A percentile compares a stretch with the other conserved stretches of the same genome.
Evolutionary conservation across 2,888 invertebrate genomes (phyloP).

Genomic region (Eustalomyia histrio): DNA sequence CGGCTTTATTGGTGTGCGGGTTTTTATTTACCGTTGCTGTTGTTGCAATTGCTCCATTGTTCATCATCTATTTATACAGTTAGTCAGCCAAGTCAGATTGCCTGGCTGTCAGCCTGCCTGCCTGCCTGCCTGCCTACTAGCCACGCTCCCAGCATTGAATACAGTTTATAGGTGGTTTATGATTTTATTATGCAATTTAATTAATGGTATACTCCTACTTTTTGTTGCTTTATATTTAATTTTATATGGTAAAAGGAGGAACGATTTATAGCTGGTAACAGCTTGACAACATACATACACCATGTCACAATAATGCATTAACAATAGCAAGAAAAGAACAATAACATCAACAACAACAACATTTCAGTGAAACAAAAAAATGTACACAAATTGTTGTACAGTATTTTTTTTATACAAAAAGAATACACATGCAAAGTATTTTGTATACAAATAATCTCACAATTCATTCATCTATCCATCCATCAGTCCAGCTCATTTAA

Average conservation of each 20-base stretch:
- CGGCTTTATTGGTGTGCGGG: constrained; percentile 3
- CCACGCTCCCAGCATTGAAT: constrained; percentile 11
- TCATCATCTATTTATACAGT: background rate
- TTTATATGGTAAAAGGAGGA: constrained; percentile 1
- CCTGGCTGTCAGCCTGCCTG: background rate
- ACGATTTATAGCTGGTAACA: constrained; percentile 22
- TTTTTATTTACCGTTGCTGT: background rate
- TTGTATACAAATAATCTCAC: background rate
- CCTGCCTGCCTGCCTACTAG: background rate
- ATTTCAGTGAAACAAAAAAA: constrained; percentile 3
- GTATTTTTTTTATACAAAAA: no score
- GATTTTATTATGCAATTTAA: constrained; percentile 63
- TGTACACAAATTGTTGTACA: background rate
- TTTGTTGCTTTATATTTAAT: constrained; percentile 28
- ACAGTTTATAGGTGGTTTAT: constrained; percentile 60
- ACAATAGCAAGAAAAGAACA: constrained; percentile 4
- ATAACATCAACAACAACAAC: constrained; percentile 12
- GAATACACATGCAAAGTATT: background rate
- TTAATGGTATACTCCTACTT: constrained; percentile 53
- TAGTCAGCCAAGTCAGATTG: constrained; percentile 16
- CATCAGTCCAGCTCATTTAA: constrained; percentile 44
- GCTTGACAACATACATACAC: constrained; percentile 52
- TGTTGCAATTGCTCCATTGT: constrained; percentile 6
- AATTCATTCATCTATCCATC: background rate
- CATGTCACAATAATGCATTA: constrained; percentile 53